These are phyloP conservation scores for Hypotaenidia okinawae DNA, from an alignment of 2,797 vertebrate genomes.

Conservation along the genomic window DNA sequence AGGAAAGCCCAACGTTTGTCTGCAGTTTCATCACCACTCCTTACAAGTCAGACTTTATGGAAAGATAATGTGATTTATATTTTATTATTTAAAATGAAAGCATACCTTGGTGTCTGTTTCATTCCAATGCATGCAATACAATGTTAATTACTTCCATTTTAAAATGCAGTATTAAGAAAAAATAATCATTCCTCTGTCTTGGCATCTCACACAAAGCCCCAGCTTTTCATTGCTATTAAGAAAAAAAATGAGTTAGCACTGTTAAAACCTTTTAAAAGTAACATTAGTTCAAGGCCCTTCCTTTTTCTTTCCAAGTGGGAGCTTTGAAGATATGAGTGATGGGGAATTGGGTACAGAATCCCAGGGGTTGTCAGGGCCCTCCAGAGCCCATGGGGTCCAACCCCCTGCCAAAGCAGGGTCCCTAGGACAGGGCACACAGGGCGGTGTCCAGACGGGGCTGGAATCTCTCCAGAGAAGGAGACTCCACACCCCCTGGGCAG, in stretches of 20 bases:
- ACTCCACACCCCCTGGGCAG: too few species aligned
- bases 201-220: background rate
- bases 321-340: background rate
- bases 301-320: background rate
- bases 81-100: background rate
- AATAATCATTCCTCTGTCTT: background rate
- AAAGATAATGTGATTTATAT: background rate
- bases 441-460: too few species aligned
- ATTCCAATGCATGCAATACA: background rate
- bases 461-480: too few species aligned
- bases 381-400: too few species aligned
- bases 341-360: too few species aligned
- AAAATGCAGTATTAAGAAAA: background rate
- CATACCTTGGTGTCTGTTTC: background rate
- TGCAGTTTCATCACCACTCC: background rate
- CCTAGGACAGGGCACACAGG: too few species aligned
- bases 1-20: background rate
- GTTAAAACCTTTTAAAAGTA: background rate
- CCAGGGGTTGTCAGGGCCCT: too few species aligned
- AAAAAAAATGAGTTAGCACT: background rate
- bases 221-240: background rate
- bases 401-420: too few species aligned
- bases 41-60: background rate
- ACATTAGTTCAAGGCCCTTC: background rate
- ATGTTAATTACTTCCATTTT: background rate